A percentile compares a stretch with the other conserved stretches of the same genome.
These are phyloP conservation scores for Labeo calbasu DNA, from an alignment of 2,797 vertebrate genomes.

Conservation along the genomic window DNA sequence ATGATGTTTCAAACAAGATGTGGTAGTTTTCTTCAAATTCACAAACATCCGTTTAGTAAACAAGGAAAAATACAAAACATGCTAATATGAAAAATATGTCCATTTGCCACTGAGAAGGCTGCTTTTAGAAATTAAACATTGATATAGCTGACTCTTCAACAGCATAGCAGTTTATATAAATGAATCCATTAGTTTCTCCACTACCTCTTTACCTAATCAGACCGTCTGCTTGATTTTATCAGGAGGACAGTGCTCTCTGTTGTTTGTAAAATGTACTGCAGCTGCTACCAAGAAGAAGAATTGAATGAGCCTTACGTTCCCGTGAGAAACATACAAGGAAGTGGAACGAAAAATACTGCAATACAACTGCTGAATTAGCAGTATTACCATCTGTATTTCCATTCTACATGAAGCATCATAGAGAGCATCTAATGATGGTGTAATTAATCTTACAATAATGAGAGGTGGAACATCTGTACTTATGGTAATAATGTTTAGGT, in stretches of 20 bases:
- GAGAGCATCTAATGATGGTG: neutral
- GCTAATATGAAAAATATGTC: neutral
- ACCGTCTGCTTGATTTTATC: neutral
- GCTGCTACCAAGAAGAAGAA: neutral
- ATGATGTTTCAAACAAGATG: neutral
- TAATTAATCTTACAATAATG: constrained; percentile 4
- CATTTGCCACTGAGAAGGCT: neutral
- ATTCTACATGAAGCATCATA: neutral
- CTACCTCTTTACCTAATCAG: neutral
- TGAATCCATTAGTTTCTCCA: neutral
- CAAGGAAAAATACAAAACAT: neutral
- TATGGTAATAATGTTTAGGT: neutral
- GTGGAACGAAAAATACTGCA: neutral
- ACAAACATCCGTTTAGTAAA: neutral
- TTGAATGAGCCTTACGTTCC: neutral
- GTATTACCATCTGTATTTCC: neutral
- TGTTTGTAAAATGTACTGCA: constrained; percentile 25
- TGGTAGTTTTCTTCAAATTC: neutral
- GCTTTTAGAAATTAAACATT: neutral
- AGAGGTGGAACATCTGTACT: neutral
- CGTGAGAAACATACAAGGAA: neutral
- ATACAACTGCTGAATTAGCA: neutral
- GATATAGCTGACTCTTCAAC: neutral
- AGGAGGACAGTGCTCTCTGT: constrained; percentile 33
- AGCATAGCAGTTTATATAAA: neutral